Evolutionary conservation across 2,113 vertebrate genomes (phyloP), one percentile per base, ranked within the genome.

Genomic region (Prionailurus bengalensis): DNA sequence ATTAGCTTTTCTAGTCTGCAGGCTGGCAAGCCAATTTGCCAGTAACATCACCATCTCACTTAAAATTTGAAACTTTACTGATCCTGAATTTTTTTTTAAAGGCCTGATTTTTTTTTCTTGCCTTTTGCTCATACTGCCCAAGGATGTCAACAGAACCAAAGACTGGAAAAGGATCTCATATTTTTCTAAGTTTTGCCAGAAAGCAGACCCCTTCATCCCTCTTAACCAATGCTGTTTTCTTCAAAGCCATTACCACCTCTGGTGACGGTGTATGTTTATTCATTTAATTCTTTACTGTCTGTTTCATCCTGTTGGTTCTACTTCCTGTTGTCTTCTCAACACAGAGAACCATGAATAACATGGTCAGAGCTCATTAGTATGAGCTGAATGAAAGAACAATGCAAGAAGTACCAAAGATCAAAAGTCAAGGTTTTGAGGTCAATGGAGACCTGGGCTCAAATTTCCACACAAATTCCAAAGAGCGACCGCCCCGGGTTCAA

Each of bases 1-100:
- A 88, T 51, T 14, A 45, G 86, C 25, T 63, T 27, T 51, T 97
- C 92, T 3, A 25, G 45, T 92, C 88, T 42, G 48, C 29, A 82
- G 68, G 70, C 4, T 89, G 66, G 90, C n/a, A 63, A 0, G 3
- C 89, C 81, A 83, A 48, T 53, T n/a, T 88, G 74, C 51, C 83
- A 81, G n/a, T 94, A 91, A 97, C 89, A 91, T 68, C 51, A 53
- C 51, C 81, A 89, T 53, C 90, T 83, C 31, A 17, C 89, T 90
- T 86, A 23, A 82, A 58, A 94, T 70, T 5, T 89, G 23, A 97
- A 79, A 76, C 29, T 39, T 86, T 23, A 88, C 27, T 16, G 3
- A 36, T 71, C 16, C 83, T 71, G 21, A 10, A 68, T 68, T 63
- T 68, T 83, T 80, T 81, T 73, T 33, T 55, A 14, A 21, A 94